Conservation (phyloP, 2,888 invertebrate species). For the Platycheirus rosarum region DNA sequence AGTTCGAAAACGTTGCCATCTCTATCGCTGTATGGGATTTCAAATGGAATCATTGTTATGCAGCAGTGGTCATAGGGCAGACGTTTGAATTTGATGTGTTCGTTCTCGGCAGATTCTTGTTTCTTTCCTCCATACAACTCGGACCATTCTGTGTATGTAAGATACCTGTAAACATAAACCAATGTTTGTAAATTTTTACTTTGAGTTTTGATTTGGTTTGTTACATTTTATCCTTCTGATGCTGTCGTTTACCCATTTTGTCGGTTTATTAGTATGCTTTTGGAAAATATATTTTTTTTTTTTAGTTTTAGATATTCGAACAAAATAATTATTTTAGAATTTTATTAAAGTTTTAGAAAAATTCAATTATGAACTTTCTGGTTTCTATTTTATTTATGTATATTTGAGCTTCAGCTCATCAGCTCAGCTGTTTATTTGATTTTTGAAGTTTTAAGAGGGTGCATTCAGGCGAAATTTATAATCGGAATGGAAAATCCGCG, state of each 20-base stretch:
- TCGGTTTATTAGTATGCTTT: slow-evolving; percentile 15
- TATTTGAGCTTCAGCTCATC: too few species aligned
- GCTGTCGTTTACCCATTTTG: slow-evolving; percentile 96
- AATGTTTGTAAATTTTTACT: background rate
- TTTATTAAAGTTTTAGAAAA: too few species aligned
- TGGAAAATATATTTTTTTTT: too few species aligned
- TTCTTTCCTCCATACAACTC: slow-evolving; percentile 95
- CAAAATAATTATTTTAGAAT: too few species aligned
- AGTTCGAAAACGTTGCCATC: slow-evolving; percentile 97
- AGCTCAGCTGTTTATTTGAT: too few species aligned
- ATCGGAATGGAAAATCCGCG: too few species aligned
- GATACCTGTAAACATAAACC: slow-evolving; percentile 77
- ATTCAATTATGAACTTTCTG: too few species aligned
- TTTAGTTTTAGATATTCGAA: too few species aligned
- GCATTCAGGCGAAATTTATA: too few species aligned
- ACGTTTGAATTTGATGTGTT: slow-evolving; percentile 92
- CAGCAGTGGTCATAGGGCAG: slow-evolving; percentile 97
- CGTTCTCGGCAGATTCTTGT: slow-evolving; percentile 86
- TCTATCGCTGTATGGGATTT: slow-evolving; percentile 94
- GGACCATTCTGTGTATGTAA: slow-evolving; percentile 84
- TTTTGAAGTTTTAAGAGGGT: too few species aligned
- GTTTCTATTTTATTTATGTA: too few species aligned
- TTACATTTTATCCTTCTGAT: slow-evolving; percentile 97
- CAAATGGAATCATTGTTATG: slow-evolving; percentile 94
- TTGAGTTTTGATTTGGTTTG: background rate